A percentile compares a stretch with the other conserved stretches of the same genome.
phyloP scores from a whole-genome alignment of 1,140 invertebrate genomes.

The Bombus turneri region DNA sequence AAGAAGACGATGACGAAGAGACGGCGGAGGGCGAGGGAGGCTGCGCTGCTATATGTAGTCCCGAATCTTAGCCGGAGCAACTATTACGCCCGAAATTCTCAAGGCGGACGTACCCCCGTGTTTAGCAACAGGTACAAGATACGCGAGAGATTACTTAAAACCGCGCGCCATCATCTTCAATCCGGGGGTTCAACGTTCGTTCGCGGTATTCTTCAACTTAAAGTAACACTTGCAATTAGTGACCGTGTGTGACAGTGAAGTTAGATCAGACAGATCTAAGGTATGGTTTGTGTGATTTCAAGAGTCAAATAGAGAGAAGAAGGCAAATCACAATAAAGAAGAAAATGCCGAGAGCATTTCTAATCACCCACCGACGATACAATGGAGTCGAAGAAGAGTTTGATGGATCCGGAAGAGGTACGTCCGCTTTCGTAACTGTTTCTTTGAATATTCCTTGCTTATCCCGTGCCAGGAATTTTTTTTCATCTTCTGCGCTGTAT shows the following conservation, averaged over 20 bases:
- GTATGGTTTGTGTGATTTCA: slow-evolving; percentile 54
- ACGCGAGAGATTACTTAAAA: slow-evolving; percentile 3
- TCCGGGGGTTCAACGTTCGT: not conserved
- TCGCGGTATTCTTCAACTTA: not conserved
- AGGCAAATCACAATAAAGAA: slow-evolving; percentile 19
- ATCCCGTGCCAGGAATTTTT: slow-evolving; percentile 17
- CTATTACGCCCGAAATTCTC: slow-evolving; percentile 79
- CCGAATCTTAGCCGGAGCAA: slow-evolving; percentile 79
- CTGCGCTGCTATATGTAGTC: slow-evolving; percentile 81
- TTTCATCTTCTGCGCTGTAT: not conserved
- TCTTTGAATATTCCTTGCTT: not conserved
- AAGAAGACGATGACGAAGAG: slow-evolving; percentile 60
- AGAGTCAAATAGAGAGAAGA: not conserved
- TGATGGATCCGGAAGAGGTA: slow-evolving; percentile 77
- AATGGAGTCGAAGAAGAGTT: slow-evolving; percentile 79
- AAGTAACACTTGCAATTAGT: slow-evolving; percentile 21
- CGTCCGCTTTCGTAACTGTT: slow-evolving; percentile 42
- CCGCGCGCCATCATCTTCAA: not conserved
- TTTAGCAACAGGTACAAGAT: slow-evolving; percentile 12
- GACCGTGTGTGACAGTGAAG: slow-evolving; percentile 55
- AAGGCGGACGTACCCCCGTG: slow-evolving; percentile 72
- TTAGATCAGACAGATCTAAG: slow-evolving; percentile 27
- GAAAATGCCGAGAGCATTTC: slow-evolving; percentile 84
- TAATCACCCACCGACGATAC: slow-evolving; percentile 84
- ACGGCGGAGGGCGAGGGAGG: slow-evolving; percentile 75